Evolutionary conservation across 2,888 invertebrate species (phyloP).

Genomic region (Balanococcus diminutus): DNA sequence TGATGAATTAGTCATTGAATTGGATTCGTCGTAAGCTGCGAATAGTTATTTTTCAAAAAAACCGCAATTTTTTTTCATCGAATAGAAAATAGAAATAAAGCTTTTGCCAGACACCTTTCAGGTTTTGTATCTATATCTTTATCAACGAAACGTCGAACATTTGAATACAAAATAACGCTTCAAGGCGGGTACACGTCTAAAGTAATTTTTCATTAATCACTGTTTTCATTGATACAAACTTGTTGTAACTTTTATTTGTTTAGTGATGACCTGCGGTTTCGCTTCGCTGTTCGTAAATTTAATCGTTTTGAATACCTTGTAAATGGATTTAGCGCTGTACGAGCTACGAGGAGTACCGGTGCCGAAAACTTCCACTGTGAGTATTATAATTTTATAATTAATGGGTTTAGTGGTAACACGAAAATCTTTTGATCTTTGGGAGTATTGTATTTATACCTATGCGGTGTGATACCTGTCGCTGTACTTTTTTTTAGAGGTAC

Average conservation of each 20-base stretch:
- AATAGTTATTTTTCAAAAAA: too few species aligned
- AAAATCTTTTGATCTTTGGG: constrained; percentile 33
- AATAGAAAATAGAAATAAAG: background rate
- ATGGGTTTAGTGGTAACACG: constrained; percentile 32
- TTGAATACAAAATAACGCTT: background rate
- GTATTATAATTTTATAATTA: constrained; percentile 43
- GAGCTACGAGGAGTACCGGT: background rate
- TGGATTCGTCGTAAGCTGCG: too few species aligned
- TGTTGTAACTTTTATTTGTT: constrained; percentile 31
- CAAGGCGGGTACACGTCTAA: background rate
- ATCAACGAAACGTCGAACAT: background rate
- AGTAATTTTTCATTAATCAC: constrained; percentile 23
- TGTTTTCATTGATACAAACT: constrained; percentile 27
- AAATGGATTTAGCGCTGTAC: constrained; percentile 1
- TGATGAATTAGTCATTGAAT: background rate
- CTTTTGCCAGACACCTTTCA: background rate
- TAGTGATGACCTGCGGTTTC: constrained; percentile 19
- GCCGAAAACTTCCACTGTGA: constrained; percentile 18
- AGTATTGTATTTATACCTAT: background rate
- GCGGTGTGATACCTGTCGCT: background rate
- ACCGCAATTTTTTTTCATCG: too few species aligned
- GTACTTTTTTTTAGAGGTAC: background rate
- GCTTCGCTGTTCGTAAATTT: background rate
- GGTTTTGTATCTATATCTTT: background rate
- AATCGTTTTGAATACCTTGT: constrained; percentile 39